Conservation (phyloP, 2,113 vertebrate species). For the Phaethornis superciliosus region DNA sequence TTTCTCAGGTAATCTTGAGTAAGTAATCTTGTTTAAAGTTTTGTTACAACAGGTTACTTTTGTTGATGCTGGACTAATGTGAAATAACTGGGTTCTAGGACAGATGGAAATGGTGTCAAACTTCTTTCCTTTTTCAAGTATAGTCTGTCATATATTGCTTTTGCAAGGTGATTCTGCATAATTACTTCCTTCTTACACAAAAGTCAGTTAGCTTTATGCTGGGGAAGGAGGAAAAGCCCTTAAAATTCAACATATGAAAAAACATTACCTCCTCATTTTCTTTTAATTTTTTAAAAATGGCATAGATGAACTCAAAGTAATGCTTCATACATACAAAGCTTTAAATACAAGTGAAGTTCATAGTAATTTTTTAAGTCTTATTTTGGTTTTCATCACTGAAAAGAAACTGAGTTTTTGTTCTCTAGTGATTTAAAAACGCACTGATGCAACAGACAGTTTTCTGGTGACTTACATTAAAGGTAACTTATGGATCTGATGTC, state of each 20-base stretch:
- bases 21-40: background rate
- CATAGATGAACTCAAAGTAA: background rate
- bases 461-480: background rate
- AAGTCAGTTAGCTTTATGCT: background rate
- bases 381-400: background rate
- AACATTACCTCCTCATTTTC: background rate
- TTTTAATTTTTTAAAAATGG: background rate
- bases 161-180: slow-evolving; percentile 86
- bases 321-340: background rate
- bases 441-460: background rate
- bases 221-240: background rate
- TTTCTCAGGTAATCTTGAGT: background rate
- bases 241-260: background rate
- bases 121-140: slow-evolving; percentile 82
- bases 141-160: slow-evolving; percentile 96
- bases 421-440: background rate
- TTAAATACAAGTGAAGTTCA: background rate
- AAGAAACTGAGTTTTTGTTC: background rate
- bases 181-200: background rate
- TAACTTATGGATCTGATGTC: background rate
- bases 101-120: background rate
- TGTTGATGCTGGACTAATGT: background rate
- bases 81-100: background rate
- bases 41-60: background rate
- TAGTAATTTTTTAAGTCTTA: background rate